A percentile compares a stretch with the other conserved stretches of the same genome.
Evolutionary conservation across 2,888 invertebrate genomes (phyloP).

Genomic region (Xylophagus ater): DNA sequence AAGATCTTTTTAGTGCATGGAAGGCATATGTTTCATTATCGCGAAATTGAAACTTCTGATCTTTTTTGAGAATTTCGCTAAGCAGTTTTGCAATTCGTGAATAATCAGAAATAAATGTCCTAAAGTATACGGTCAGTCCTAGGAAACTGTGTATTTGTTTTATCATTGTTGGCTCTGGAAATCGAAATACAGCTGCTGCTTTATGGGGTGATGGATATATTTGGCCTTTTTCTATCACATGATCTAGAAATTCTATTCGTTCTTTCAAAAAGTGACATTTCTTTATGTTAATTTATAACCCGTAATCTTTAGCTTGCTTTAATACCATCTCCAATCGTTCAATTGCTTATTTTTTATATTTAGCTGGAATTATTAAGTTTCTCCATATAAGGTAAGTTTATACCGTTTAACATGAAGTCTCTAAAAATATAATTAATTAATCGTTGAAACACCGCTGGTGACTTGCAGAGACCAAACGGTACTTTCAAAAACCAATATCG

Average conservation of each 20-base stretch:
- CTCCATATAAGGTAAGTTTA: neutral
- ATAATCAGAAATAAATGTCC: too few species aligned
- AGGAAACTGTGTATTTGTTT: too few species aligned
- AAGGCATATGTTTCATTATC: too few species aligned
- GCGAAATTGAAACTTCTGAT: too few species aligned
- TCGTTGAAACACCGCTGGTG: slow-evolving; percentile 25
- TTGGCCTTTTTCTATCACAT: slow-evolving; percentile 7
- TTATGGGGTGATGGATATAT: slow-evolving; percentile 10
- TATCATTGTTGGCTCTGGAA: slow-evolving; percentile 12
- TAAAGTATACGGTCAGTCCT: too few species aligned
- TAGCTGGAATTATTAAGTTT: neutral
- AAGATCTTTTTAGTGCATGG: too few species aligned
- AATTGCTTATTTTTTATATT: neutral
- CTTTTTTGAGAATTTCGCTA: too few species aligned
- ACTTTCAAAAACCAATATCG: slow-evolving; percentile 24
- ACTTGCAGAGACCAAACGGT: slow-evolving; percentile 37
- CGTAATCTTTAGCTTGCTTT: neutral
- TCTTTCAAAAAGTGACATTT: slow-evolving; percentile 8
- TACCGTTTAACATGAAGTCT: neutral
- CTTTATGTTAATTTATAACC: slow-evolving; percentile 11
- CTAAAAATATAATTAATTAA: slow-evolving; percentile 16
- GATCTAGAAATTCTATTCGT: slow-evolving; percentile 10
- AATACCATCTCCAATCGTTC: neutral
- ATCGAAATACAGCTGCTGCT: slow-evolving; percentile 14
- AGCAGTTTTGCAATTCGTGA: too few species aligned